Evolutionary conservation across 2,797 vertebrate species (phyloP).

Genomic region (Poecilia velifera): DNA sequence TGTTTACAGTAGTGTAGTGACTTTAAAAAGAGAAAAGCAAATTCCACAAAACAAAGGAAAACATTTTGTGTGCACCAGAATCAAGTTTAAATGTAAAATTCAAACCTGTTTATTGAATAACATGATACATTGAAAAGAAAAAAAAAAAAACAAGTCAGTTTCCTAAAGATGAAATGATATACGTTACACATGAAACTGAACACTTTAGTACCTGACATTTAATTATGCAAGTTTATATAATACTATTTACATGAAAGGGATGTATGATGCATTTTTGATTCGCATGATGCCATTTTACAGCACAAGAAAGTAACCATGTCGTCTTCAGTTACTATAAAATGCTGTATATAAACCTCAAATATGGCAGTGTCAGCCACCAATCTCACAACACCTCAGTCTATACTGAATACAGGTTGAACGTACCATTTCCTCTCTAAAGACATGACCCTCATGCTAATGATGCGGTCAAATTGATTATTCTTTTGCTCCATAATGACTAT

Average conservation of each 20-base stretch:
- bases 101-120: background rate
- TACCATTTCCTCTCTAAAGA: conserved; percentile 13
- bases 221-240: background rate
- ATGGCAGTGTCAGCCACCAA: background rate
- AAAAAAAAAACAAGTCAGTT: background rate
- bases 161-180: background rate
- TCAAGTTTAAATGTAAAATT: background rate
- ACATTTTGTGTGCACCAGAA: background rate
- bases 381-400: background rate
- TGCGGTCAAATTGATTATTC: conserved; percentile 55
- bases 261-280: no score
- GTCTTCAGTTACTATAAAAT: no score
- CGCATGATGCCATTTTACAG: no score
- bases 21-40: background rate
- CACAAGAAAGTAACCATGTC: no score
- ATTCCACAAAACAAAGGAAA: background rate
- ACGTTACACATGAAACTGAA: background rate
- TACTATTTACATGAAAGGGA: background rate
- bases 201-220: background rate
- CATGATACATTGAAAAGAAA: background rate
- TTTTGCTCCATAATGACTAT: conserved; percentile 51
- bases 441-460: conserved; percentile 39
- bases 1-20: background rate
- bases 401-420: conserved; percentile 1
- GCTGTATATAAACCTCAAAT: background rate